Percentiles rank a stretch among this genome's conserved stretches.
phyloP scores from a whole-genome alignment of 1,140 invertebrate genomes.

The Drosophila neocordata region DNA sequence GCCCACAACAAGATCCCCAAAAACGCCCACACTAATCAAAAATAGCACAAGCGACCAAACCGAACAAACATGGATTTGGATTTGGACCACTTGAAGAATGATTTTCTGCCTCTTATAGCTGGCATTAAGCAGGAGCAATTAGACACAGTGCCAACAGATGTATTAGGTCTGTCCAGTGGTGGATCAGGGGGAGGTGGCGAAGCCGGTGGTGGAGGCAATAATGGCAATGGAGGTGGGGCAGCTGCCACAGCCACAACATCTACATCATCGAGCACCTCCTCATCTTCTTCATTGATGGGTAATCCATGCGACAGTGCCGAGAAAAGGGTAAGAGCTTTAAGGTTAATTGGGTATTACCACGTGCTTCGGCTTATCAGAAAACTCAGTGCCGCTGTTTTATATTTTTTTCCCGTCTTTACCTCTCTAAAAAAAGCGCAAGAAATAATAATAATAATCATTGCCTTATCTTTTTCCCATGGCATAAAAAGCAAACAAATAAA shows the following conservation, averaged over 20 bases:
- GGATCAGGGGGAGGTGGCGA: slow-evolving; percentile 5
- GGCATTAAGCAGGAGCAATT: slow-evolving; percentile 80
- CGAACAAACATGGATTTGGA: slow-evolving; percentile 75
- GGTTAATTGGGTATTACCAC: slow-evolving; percentile 26
- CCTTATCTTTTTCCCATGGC: slow-evolving; percentile 52
- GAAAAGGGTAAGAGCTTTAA: slow-evolving; percentile 72
- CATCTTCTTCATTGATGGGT: slow-evolving; percentile 45
- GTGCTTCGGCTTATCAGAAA: slow-evolving; percentile 26
- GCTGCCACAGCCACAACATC: slow-evolving; percentile 64
- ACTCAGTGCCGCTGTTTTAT: background rate
- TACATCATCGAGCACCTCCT: slow-evolving; percentile 68
- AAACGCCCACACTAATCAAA: slow-evolving; percentile 35
- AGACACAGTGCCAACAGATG: slow-evolving; percentile 67
- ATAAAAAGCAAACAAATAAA: slow-evolving; percentile 48
- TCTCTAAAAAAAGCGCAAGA: slow-evolving; percentile 37
- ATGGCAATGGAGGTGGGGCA: slow-evolving; percentile 20
- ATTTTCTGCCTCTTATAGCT: slow-evolving; percentile 74
- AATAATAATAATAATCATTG: slow-evolving; percentile 10
- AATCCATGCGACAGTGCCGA: slow-evolving; percentile 82
- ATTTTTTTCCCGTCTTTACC: slow-evolving; percentile 4
- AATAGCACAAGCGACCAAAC: slow-evolving; percentile 6
- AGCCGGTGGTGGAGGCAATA: background rate
- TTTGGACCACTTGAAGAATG: slow-evolving; percentile 77
- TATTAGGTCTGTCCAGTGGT: slow-evolving; percentile 11
- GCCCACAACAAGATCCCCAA: slow-evolving; percentile 22